Evolutionary conservation across 2,888 invertebrate genomes (phyloP), one percentile per base, ranked within the genome.

Genomic region (Drosophila kuntzei): DNA sequence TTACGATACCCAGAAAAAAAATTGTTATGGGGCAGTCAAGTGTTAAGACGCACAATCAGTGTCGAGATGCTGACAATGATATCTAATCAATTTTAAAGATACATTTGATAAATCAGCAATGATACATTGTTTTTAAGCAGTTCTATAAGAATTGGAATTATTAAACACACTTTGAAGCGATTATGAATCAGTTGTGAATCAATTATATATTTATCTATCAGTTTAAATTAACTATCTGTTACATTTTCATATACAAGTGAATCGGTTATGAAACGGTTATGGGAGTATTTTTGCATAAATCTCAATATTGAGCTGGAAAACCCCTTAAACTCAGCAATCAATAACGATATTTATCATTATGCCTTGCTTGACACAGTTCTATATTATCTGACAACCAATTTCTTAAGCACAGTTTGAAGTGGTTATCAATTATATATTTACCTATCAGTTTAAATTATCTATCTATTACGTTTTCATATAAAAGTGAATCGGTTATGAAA

Each of bases 31-130:
- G 68, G 58, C 79, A 79, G 62, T 76, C 76, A 62, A 76, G 78
- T 80, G 84, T 79, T 75, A 78, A 81, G 74, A 70, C 69, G 54
- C 65, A 76, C 81, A 77, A 76, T 76, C 71, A 72, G 68, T 85
- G 80, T 68, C 72, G 71, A 75, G 71, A 77, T 86, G 83, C 57
- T 65, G 65, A 37, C 49, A 44, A 63, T 66, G 70, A 71, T 74
- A 67, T 41, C 70, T 54, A 66, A 77, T 72, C 72, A 72, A 71
- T 77, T 79, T 64, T 49, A 12, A 7, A 53, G 47, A 61, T 47
- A 50, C 44, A 46, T 43, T 37, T 51, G 29, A 12, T 37, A 27
- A 27, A 12, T n/a, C 25, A 18, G 34, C n/a, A 14, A 36, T 14
- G n/a, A 14, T 36, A 1, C 12, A 5, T n/a, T 34, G n/a, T n/a